phyloP scores from a whole-genome alignment of 2,113 vertebrate genomes.

The Nycticorax nycticorax region DNA sequence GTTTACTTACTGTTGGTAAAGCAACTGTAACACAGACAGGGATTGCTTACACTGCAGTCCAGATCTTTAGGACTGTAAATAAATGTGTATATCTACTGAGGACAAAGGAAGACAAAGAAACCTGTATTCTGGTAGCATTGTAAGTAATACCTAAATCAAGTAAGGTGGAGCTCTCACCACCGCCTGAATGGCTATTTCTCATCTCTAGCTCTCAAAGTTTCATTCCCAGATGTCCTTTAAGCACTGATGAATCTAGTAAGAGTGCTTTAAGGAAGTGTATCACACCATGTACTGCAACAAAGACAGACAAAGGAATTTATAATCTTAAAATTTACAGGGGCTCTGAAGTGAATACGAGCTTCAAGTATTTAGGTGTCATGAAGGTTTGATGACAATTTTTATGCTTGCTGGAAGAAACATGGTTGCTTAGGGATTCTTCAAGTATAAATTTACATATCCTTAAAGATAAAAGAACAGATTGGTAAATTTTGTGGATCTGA shows the following conservation, averaged over 20 bases:
- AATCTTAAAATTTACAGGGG: neutral
- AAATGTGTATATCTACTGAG: neutral
- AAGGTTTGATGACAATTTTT: neutral
- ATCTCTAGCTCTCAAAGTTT: neutral
- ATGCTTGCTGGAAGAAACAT: neutral
- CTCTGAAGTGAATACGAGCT: neutral
- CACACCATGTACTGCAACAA: neutral
- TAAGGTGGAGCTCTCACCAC: neutral
- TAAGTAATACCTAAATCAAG: neutral
- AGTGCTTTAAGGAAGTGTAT: neutral
- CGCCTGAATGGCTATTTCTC: neutral
- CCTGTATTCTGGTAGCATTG: fast-evolving
- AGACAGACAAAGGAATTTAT: neutral
- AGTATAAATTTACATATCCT: neutral
- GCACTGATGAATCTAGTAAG: neutral
- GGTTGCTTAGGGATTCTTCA: neutral
- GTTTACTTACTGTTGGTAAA: neutral
- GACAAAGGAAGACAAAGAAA: neutral
- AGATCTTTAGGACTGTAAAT: neutral
- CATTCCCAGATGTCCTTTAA: neutral
- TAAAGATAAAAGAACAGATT: neutral
- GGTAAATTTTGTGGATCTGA: neutral
- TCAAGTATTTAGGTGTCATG: neutral
- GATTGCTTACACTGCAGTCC: neutral
- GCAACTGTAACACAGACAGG: neutral